Evolutionary conservation across 2,797 vertebrate genomes (phyloP).

Genomic region (Novumbra hubbsi): DNA sequence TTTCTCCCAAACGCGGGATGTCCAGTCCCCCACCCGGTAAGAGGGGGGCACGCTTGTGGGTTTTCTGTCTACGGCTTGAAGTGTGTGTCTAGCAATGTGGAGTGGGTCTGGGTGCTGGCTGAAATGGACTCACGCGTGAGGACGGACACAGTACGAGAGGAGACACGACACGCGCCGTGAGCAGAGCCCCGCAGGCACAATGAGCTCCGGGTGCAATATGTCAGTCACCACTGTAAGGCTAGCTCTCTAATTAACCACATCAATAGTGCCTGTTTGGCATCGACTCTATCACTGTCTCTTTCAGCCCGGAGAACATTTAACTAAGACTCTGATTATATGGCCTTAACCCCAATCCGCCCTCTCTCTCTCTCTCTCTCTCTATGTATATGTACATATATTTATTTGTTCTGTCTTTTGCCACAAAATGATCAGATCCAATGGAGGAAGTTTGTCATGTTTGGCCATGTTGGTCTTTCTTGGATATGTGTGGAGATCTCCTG

Average conservation of each 20-base stretch:
- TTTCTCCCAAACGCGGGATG: neutral
- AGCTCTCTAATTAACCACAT: constrained; percentile 69
- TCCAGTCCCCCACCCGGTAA: neutral
- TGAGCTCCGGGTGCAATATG: constrained; percentile 60
- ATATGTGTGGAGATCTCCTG: neutral
- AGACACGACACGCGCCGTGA: constrained; percentile 60
- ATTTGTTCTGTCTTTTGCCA: neutral
- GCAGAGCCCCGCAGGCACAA: constrained; percentile 52
- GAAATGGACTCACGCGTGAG: constrained; percentile 32
- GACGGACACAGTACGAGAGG: constrained; percentile 54
- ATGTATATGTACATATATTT: neutral
- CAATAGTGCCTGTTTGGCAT: constrained; percentile 72
- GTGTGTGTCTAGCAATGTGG: neutral
- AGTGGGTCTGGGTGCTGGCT: constrained; percentile 12
- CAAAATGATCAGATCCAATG: neutral
- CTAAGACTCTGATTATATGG: neutral
- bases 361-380: neutral
- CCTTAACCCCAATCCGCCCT: neutral
- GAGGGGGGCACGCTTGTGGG: neutral
- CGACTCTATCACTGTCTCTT: constrained; percentile 52
- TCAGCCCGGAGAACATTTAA: constrained; percentile 59
- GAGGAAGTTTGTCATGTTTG: constrained; percentile 4
- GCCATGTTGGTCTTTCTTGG: neutral
- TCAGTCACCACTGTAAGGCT: constrained; percentile 58
- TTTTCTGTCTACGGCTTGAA: neutral